These are phyloP conservation scores for Catagonus wagneri DNA, from an alignment of 2,113 vertebrate genomes.

Conservation along the genomic window DNA sequence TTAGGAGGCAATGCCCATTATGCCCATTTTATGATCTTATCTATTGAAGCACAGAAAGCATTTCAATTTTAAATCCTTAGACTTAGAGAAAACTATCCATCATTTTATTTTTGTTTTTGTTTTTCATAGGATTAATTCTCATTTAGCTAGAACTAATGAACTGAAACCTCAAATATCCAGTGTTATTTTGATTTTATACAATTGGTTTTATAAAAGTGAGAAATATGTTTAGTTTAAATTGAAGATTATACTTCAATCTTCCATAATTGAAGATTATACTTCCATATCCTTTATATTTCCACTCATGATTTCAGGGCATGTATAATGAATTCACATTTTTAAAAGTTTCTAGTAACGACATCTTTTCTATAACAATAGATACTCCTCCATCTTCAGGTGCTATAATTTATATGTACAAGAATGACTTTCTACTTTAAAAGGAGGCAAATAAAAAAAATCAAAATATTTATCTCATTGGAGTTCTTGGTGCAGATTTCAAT, in stretches of 20 bases:
- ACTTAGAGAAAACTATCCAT: background rate
- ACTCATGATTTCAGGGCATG: background rate
- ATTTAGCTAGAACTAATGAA: background rate
- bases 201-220: background rate
- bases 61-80: background rate
- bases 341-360: background rate
- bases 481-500: constrained; percentile 12
- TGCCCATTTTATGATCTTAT: background rate
- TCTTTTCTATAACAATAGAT: background rate
- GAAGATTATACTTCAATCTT: background rate
- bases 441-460: background rate
- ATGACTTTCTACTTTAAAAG: constrained; percentile 12
- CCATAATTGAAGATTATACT: background rate
- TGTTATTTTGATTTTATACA: background rate
- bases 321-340: background rate
- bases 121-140: background rate
- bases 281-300: background rate
- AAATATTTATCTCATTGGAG: background rate
- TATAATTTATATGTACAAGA: background rate
- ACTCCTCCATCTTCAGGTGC: background rate
- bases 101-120: background rate
- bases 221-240: background rate
- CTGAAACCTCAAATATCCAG: background rate
- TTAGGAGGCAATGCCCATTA: background rate
- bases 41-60: background rate